phyloP scores from a whole-genome alignment of 2,797 vertebrate genomes.

The Tamandua tetradactyla region DNA sequence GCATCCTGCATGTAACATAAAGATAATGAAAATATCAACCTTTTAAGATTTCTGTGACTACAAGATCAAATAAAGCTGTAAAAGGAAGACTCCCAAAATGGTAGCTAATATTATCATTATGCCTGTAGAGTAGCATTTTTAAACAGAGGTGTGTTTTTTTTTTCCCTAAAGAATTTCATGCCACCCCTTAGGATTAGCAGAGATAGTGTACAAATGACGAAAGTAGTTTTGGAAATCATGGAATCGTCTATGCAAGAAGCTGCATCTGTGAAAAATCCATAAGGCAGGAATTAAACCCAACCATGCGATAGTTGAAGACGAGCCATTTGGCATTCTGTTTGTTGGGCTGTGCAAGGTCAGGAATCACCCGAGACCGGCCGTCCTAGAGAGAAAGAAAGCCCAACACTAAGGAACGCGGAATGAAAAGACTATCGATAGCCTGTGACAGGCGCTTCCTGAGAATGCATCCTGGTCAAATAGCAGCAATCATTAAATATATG shows the following conservation, averaged over 20 bases:
- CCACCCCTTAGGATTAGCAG: neutral
- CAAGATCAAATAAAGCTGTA: neutral
- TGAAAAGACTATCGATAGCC: constrained; percentile 93
- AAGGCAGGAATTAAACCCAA: constrained; percentile 88
- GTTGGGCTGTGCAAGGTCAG: constrained; percentile 81
- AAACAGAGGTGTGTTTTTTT: neutral
- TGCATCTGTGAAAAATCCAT: constrained; percentile 87
- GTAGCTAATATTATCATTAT: neutral
- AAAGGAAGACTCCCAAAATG: neutral
- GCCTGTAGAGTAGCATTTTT: neutral
- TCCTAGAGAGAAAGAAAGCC: constrained; percentile 88
- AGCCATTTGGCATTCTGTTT: constrained; percentile 88
- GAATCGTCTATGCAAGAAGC: constrained; percentile 80
- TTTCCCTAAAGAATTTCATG: neutral
- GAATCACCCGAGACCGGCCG: constrained; percentile 87
- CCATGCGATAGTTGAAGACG: constrained; percentile 89
- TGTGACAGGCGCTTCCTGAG: constrained; percentile 91
- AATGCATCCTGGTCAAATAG: constrained; percentile 91
- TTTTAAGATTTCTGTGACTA: neutral
- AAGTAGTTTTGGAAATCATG: neutral
- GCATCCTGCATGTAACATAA: neutral
- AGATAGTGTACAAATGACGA: neutral
- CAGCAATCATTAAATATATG: constrained; percentile 95
- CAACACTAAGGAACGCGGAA: constrained; percentile 90
- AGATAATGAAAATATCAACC: neutral